Conservation (phyloP, 2,888 invertebrate genomes). For the Nudaria mundana region DNA sequence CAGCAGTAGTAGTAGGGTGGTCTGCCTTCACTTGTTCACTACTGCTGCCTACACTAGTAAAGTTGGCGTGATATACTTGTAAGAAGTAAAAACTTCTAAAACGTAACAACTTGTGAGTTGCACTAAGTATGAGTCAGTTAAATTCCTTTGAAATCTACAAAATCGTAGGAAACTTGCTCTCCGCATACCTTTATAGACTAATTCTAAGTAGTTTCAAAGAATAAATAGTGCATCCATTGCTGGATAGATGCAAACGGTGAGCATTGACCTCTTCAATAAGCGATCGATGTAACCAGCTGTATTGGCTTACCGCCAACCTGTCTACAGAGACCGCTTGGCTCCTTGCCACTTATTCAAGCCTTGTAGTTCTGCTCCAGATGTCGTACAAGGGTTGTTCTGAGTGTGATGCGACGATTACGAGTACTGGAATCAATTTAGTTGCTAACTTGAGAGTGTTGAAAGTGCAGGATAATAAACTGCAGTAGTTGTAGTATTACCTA, state of each 20-base stretch:
- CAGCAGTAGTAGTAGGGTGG: too few species aligned
- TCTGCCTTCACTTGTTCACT: too few species aligned
- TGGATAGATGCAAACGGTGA: slow-evolving; percentile 34
- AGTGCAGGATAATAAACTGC: too few species aligned
- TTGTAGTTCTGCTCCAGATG: slow-evolving; percentile 21
- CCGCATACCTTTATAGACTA: slow-evolving; percentile 6
- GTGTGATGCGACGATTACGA: slow-evolving; percentile 4
- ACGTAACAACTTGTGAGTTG: too few species aligned
- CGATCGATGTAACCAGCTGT: slow-evolving; percentile 53
- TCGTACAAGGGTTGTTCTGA: slow-evolving; percentile 14
- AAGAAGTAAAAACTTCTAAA: too few species aligned
- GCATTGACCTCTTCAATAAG: slow-evolving; percentile 44
- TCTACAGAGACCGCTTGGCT: slow-evolving; percentile 29
- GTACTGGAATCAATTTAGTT: slow-evolving; percentile 15
- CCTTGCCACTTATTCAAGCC: slow-evolving; percentile 31
- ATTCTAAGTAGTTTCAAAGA: too few species aligned
- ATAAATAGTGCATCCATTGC: slow-evolving; percentile 30
- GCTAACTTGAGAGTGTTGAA: too few species aligned
- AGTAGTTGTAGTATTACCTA: too few species aligned
- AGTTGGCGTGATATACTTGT: too few species aligned
- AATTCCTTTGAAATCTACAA: not conserved
- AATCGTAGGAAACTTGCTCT: slow-evolving; percentile 3
- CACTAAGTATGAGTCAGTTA: too few species aligned
- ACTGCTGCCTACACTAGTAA: too few species aligned
- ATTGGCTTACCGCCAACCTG: slow-evolving; percentile 34